These are phyloP conservation scores for Astreopora myriophthalma DNA, from an alignment of 64 coral and sea anemone genomes.

Conservation along the genomic window DNA sequence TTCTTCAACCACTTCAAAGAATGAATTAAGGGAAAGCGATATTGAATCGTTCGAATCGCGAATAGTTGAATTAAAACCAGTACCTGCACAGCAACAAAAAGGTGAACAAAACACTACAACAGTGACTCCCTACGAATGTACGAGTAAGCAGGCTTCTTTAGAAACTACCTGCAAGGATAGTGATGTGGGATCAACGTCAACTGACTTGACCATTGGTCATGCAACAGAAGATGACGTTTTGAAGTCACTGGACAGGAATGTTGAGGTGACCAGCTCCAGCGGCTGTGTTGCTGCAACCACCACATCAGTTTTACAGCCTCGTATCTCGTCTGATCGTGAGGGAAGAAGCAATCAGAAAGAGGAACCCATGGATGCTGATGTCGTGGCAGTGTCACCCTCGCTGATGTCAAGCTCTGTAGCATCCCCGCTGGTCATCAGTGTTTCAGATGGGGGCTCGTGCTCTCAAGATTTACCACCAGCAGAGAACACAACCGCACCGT, in stretches of 20 bases:
- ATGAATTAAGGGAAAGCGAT: background rate
- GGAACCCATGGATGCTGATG: constrained; percentile 38
- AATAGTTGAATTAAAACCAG: background rate
- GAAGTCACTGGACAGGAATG: background rate
- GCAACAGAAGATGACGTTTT: background rate
- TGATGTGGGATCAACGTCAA: too few species aligned
- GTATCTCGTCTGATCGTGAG: background rate
- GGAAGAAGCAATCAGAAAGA: background rate
- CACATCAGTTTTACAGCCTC: background rate
- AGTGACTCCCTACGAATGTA: background rate
- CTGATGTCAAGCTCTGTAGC: background rate
- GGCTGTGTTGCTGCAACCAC: background rate
- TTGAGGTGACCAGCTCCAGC: background rate
- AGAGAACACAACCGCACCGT: background rate
- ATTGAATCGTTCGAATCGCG: background rate
- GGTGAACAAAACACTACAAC: background rate
- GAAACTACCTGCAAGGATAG: background rate
- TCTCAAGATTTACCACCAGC: background rate
- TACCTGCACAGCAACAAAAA: background rate
- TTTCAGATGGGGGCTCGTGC: background rate
- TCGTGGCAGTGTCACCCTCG: background rate
- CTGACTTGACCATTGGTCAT: background rate
- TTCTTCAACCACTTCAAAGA: background rate
- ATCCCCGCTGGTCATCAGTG: background rate
- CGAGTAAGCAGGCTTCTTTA: background rate